Evolutionary conservation across 2,797 vertebrate genomes (phyloP), one percentile per base, ranked within the genome.

Genomic region (Anguilla anguilla): DNA sequence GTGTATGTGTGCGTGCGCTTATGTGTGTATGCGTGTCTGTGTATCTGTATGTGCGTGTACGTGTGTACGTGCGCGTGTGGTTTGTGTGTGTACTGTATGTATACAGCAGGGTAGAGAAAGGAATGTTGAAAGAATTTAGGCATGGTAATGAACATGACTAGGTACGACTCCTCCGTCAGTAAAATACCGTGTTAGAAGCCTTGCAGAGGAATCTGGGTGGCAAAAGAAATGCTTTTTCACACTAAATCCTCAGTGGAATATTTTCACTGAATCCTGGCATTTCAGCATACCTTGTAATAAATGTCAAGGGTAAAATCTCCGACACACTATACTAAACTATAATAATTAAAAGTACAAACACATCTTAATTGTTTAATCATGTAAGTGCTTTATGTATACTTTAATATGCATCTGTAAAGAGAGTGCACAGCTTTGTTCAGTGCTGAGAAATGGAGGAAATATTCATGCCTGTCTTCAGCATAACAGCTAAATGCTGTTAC

Each of bases 91-190:
- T 22, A 7, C 6, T 74, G 69, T 35, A 17, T 74, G 31, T 17
- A 28, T 74, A 28, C 31, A 13, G 46, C 79, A 51, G 79, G 22
- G 35, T 11, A n/a, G 79, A 13, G 22, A 28, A 3, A 82, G 46
- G 74, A 79, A 74, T 74, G 74, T 13, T 43, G 74, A 46, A 79
- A 79, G 74, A 82, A 82, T 82, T 19, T 82, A 82, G 25, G 51
- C 79, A 51, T 82, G 79, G 43, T 82, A 25, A 82, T 51, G 79
- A 43, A 77, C 19, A 22, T 77, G 74, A 19, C 39, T 77, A 17
- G 39, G 79, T 82, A 79, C 13, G 46, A 49, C 79, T 25, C 79
- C 35, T 82, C 46, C 0, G 35, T 82, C 43, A 49, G 19, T 51
- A 51, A 49, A 82, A 10, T 81, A 49, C 46, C 3, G 79, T 28